These are phyloP conservation scores for Erebia aethiops DNA, from an alignment of 2,888 invertebrate species.

Conservation along the genomic window DNA sequence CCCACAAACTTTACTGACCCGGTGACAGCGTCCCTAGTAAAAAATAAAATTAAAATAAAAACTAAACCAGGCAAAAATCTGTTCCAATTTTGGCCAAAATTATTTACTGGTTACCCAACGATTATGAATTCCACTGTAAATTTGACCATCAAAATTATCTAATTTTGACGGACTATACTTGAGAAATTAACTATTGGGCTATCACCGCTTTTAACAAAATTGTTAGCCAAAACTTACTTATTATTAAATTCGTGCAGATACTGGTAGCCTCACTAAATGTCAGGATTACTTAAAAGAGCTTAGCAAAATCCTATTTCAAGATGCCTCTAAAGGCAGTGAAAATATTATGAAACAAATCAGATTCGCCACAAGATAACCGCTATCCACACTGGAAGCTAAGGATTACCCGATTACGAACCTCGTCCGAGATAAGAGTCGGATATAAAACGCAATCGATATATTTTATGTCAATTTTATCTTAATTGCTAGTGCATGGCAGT, in stretches of 20 bases:
- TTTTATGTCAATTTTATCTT: slow-evolving; percentile 50
- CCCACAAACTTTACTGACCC: no score
- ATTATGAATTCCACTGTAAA: no score
- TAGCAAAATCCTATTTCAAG: slow-evolving; percentile 1
- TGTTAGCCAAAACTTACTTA: no score
- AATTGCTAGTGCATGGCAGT: slow-evolving; percentile 47
- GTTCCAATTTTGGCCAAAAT: no score
- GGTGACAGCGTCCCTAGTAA: no score
- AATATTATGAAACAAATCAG: slow-evolving; percentile 28
- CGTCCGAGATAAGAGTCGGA: slow-evolving; percentile 42
- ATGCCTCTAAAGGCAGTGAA: slow-evolving; percentile 11
- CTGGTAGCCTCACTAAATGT: background rate
- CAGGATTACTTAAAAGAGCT: background rate
- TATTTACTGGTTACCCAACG: no score
- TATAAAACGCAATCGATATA: slow-evolving; percentile 48
- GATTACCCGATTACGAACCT: slow-evolving; percentile 40
- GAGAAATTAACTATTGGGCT: no score
- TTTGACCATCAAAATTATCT: no score
- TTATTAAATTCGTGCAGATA: background rate
- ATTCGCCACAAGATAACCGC: slow-evolving; percentile 42
- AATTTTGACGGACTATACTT: no score
- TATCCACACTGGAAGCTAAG: slow-evolving; percentile 42
- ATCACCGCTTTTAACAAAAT: no score
- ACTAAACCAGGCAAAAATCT: no score
- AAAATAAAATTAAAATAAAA: no score